Evolutionary conservation across 2,888 invertebrate species (phyloP), one percentile per base, ranked within the genome.

Genomic region (Melinaea menophilus): DNA sequence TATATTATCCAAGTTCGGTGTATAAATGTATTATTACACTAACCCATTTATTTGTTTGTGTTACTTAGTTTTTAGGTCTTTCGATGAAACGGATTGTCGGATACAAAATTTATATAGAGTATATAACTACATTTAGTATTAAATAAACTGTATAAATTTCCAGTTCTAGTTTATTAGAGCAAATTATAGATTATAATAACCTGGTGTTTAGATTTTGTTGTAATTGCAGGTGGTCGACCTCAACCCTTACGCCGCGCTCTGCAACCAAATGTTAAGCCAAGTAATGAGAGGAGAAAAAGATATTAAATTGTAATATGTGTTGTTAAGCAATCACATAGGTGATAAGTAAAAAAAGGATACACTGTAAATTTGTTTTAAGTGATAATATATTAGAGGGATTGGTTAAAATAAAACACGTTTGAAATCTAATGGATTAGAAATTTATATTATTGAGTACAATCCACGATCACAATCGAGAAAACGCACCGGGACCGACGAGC

Each of bases 201-300:
- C 47, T 22, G 31, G 2, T 5, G 22, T 5, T 22, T 51, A 9
- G 13, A 5, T 5, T 22, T 51, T 2, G 22, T 34, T 56, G 5
- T 68, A 5, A 70, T 91, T 89, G 34, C 90, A 96, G 94, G 89
- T 97, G 59, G 94, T 97, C 3, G 94, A 96, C 78, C 82, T 98
- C 79, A 98, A 99, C 87, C 98, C 98, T 0, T 98, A 98, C 80
- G 98, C 98, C 3, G 98, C 98, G 0, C 92, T 98, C 60, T 99
- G 98, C 86, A 99, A 98, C 85, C 95, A 97, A 86, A 98, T 98
- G 97, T 88, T 98, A 63, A 92, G 93, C 60, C 94, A 97, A 85
- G 95, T 96, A 55, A 94, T 96, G 88, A 88, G 92, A 66, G 88
- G 88, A 2, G 88, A 88, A 35, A 83, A 80, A 78, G 74, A 90